Base-by-base conservation (phyloP, 2,113 vertebrate species). In the Pomatorhinus ruficollis region DNA sequence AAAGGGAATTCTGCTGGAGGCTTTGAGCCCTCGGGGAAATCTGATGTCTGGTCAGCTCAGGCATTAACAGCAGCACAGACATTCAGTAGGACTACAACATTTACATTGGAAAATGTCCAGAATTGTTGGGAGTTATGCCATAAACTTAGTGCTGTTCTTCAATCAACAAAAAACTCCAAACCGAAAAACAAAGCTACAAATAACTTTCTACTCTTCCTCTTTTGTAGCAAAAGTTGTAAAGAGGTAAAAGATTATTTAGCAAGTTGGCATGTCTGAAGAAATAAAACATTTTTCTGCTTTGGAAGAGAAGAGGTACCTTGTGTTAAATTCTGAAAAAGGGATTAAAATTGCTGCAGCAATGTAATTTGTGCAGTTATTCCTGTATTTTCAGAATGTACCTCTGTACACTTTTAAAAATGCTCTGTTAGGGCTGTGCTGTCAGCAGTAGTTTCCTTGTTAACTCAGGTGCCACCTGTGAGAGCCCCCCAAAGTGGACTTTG, bases 381-480 rank as follows among this genome's bases (percentile, higher is more conserved):
- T 16, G 3, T 28, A 31, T 71, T 68, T 53, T 68, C 15, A 33
- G 10, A 3, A 4, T 27, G 5, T 24, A 47, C 45, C 40, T 20
- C 40, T 69, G 21, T 31, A 8, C 4, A 2, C 1, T 3, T 52
- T 75, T 60, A 12, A 56, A 44, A 79, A 33, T 14, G 14, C 9
- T 45, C 6, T 22, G 27, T 22, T 4, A 1, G 22, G 24, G 31
- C 33, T 5, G 2, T 6, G 2, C 15, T 24, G 0, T 9, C 9
- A 20, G 31, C 33, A 61, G 8, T 3, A 12, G 63, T 31, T 42
- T 64, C 11, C 19, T 16, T 6, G 6, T 33, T 53, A 68, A 8
- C 7, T 79, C 8, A 19, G 39, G 11, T 68, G 35, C 20, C 15
- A 8, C 11, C 39, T 25, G 11, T 1, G 7, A 44, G 49, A 47